These are phyloP conservation scores for Aphodius granarius DNA, from an alignment of 2,888 invertebrate genomes.

Conservation along the genomic window DNA sequence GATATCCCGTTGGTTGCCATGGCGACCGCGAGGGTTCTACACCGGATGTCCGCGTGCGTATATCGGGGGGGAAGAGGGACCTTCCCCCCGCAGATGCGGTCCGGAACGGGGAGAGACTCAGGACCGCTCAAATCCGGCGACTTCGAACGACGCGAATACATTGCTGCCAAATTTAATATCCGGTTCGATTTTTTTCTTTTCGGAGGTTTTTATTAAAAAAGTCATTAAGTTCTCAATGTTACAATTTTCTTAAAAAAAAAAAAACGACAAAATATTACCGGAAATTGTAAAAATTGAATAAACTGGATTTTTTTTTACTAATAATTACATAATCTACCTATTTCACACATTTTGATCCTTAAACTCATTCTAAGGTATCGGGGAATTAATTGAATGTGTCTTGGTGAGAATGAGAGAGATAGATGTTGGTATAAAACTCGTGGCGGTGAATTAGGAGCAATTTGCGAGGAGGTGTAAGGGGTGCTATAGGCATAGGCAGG, in stretches of 20 bases:
- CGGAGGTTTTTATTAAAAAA: background rate
- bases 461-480: background rate
- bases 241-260: background rate
- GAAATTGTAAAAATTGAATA: too few relatives aligned
- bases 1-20: constrained; percentile 48
- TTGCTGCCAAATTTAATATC: background rate
- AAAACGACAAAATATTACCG: too few relatives aligned
- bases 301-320: too few relatives aligned
- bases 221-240: background rate
- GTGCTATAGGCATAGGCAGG: background rate
- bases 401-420: background rate
- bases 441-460: background rate
- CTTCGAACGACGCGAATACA: background rate
- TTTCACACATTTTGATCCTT: too few relatives aligned
- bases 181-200: background rate
- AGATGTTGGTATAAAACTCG: background rate
- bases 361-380: too few relatives aligned
- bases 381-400: too few relatives aligned
- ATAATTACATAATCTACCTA: too few relatives aligned
- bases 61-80: constrained; percentile 13
- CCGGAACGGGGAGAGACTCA: background rate
- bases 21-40: constrained; percentile 44
- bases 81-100: constrained; percentile 18
- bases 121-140: background rate
- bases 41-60: constrained; percentile 35